Conservation (phyloP, 2,888 invertebrate genomes). For the Vannuccia rotundouncinata region DNA sequence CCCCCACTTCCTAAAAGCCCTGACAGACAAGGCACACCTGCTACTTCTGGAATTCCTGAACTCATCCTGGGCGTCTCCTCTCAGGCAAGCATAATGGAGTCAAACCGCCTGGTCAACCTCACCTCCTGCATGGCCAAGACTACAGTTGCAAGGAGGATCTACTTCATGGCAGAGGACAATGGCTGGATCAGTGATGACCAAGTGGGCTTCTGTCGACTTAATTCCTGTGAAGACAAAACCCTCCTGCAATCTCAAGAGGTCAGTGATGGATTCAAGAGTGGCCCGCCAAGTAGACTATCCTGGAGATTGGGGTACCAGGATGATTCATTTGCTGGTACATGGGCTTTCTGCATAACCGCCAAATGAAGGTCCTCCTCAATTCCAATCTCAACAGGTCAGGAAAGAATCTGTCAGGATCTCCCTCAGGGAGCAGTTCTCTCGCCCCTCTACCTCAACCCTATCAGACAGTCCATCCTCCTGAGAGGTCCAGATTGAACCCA, state of each 20-base stretch:
- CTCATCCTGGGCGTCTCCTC: not conserved
- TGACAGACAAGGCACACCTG: not conserved
- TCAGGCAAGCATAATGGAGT: not conserved
- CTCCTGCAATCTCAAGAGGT: not conserved
- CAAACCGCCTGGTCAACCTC: slow-evolving; percentile 1
- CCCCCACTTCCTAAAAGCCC: not conserved
- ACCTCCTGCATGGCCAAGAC: slow-evolving; percentile 20
- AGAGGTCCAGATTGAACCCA: no score
- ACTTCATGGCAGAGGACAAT: not conserved
- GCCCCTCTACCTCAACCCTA: slow-evolving; percentile 6
- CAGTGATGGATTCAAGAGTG: slow-evolving; percentile 1
- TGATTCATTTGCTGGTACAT: slow-evolving; percentile 4
- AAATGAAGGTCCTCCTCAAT: not conserved
- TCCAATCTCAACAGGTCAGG: not conserved
- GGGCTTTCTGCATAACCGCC: slow-evolving; percentile 24
- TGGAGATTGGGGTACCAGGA: slow-evolving; percentile 17
- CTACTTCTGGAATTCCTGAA: not conserved
- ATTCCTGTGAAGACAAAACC: not conserved
- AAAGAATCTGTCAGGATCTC: not conserved
- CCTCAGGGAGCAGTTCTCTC: not conserved
- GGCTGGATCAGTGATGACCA: slow-evolving; percentile 10
- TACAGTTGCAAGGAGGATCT: not conserved
- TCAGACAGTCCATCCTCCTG: not conserved
- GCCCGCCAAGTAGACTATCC: not conserved
- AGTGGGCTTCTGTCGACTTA: not conserved